These are phyloP conservation scores for Phataginus tricuspis DNA, from an alignment of 2,797 vertebrate species.

Conservation along the genomic window DNA sequence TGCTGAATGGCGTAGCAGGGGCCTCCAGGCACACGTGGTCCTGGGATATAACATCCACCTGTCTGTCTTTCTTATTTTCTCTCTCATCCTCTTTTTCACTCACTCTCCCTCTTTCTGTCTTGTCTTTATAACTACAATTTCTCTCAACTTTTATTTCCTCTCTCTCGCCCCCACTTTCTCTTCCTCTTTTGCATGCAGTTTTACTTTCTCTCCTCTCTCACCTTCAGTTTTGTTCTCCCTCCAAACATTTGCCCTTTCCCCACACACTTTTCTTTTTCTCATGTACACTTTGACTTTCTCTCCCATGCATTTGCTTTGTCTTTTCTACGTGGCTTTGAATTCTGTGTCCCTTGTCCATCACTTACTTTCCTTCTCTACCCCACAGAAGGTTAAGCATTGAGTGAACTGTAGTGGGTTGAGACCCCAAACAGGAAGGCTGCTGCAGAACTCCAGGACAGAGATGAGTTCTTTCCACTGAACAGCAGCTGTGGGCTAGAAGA, in stretches of 20 bases:
- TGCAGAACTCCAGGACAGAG: no score
- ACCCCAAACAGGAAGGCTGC: not conserved
- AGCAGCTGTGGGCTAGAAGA: not conserved
- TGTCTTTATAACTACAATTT: not conserved
- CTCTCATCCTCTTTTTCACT: not conserved
- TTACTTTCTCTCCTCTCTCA: not conserved
- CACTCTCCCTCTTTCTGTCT: not conserved
- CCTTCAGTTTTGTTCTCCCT: not conserved
- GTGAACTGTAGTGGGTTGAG: not conserved
- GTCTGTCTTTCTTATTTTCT: not conserved
- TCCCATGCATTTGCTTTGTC: not conserved
- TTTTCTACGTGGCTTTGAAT: not conserved
- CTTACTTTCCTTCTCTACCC: not conserved
- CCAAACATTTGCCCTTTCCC: not conserved
- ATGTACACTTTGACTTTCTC: not conserved
- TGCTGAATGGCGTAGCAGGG: not conserved
- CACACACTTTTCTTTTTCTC: not conserved
- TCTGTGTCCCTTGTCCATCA: no score
- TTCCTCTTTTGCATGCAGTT: not conserved
- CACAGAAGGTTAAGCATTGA: not conserved
- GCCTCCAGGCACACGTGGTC: accelerated
- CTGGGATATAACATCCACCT: accelerated
- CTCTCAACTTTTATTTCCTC: not conserved
- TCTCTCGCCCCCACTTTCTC: not conserved
- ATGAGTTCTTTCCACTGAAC: not conserved